Base-by-base conservation (phyloP, 2,797 vertebrate species). In the Florisuga fusca region DNA sequence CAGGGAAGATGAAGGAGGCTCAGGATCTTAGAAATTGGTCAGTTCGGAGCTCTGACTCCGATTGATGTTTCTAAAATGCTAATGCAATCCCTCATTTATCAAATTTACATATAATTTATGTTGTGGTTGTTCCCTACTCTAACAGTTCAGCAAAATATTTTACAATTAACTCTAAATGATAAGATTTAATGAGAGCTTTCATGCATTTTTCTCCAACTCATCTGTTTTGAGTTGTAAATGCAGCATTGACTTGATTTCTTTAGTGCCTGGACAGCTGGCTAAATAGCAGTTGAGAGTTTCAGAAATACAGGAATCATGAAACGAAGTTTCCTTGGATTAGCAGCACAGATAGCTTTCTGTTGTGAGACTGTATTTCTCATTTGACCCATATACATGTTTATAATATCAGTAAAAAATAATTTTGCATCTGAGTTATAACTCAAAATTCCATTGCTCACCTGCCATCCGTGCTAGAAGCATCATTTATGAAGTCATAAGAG, bases 81-180 rank as follows among this genome's bases (percentile, higher is more conserved):
- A 97, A 92, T 89, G 72, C 73, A 57, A 92, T 85, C 91, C 94
- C 92, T 96, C 95, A 96, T 96, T 94, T 95, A 93, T 95, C 78
- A 84, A 96, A 97, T 96, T 91, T 84, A 79, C 63, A 82, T 71
- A 57, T 90, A 88, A 96, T 97, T 96, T 94, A 91, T 94, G 84
- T 94, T 94, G 91, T 97, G 90, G 72, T 62, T 90, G n/a, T 85
- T 92, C 25, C 41, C 57, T 71, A n/a, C 71, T 75, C 36, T 61
- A 90, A 80, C 92, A 95, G 83, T 91, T 62, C 87, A 87, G 73
- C 89, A 95, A 97, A 97, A 95, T 75, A 81, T 54, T 63, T 33
- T 81, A 71, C 87, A 92, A 78, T 91, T 90, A 96, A 91, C 87
- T 95, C 84, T 89, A 62, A 87, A 90, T 95, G 86, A 57, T 67